phyloP scores from a whole-genome alignment of 1,140 invertebrate genomes.

The Bathynomus jamesi region DNA sequence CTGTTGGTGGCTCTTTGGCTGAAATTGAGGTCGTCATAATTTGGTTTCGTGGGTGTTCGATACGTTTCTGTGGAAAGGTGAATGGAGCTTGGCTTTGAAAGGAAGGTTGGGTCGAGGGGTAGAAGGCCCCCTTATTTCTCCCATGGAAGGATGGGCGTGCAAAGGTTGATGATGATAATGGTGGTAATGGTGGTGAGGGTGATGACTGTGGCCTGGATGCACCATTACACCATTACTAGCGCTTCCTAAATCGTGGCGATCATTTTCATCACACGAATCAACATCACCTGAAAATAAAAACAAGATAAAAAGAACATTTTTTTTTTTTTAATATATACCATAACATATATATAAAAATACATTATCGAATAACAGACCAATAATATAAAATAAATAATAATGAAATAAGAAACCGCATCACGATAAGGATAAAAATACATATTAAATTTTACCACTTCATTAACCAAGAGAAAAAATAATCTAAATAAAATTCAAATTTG shows the following conservation, averaged over 20 bases:
- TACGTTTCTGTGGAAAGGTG: neutral
- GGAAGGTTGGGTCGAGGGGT: neutral
- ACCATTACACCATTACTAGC: neutral
- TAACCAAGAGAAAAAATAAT: no score
- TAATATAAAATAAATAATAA: no score
- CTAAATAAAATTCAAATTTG: no score
- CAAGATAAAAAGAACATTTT: no score
- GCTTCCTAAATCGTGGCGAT: neutral
- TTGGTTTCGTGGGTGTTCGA: neutral
- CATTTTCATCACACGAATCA: constrained; percentile 1
- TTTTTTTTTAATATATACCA: no score
- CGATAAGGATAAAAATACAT: no score
- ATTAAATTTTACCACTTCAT: no score
- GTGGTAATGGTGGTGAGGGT: neutral
- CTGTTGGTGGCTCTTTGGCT: neutral
- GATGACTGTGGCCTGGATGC: neutral
- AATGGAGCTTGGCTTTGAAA: neutral
- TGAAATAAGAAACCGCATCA: no score
- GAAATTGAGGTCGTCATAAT: neutral
- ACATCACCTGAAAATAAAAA: no score
- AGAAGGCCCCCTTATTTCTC: neutral
- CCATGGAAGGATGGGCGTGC: neutral
- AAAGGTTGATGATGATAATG: neutral
- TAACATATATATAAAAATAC: no score
- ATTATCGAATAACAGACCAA: no score